phyloP scores from a whole-genome alignment of 2,888 invertebrate genomes.

The Desoria tigrina region DNA sequence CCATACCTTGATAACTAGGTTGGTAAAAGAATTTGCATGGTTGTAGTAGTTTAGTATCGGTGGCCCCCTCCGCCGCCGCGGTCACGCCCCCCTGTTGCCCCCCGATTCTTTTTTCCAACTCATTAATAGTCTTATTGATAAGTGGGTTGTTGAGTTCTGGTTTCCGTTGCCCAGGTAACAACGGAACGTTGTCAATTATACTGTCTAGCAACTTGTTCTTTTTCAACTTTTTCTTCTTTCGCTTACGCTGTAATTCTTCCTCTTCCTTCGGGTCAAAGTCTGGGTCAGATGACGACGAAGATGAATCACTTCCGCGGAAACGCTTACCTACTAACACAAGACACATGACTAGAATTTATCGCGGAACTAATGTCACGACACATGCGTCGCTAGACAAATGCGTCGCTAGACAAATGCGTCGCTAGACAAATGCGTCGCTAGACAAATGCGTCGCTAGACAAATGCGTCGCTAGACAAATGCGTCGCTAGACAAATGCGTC shows the following conservation, averaged over 20 bases:
- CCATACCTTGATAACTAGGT: no score
- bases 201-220: not conserved
- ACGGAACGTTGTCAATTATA: constrained; percentile 10
- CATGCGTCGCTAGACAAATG: no score
- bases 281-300: constrained; percentile 17
- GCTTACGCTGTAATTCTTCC: constrained; percentile 1
- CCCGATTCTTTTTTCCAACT: not conserved
- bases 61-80: no score
- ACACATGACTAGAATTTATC: not conserved
- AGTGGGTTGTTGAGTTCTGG: constrained; percentile 1
- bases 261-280: constrained; percentile 30
- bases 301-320: not conserved
- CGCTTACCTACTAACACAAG: not conserved
- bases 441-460: no score
- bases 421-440: no score
- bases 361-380: not conserved
- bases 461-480: no score
- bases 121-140: not conserved
- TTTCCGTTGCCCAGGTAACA: constrained; percentile 9
- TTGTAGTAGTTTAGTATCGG: no score
- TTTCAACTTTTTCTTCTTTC: not conserved
- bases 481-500: no score
- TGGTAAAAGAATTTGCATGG: no score
- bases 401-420: no score
- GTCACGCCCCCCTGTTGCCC: no score